These are phyloP conservation scores for Tachysurus vachellii DNA, from an alignment of 2,113 vertebrate genomes.

Conservation along the genomic window DNA sequence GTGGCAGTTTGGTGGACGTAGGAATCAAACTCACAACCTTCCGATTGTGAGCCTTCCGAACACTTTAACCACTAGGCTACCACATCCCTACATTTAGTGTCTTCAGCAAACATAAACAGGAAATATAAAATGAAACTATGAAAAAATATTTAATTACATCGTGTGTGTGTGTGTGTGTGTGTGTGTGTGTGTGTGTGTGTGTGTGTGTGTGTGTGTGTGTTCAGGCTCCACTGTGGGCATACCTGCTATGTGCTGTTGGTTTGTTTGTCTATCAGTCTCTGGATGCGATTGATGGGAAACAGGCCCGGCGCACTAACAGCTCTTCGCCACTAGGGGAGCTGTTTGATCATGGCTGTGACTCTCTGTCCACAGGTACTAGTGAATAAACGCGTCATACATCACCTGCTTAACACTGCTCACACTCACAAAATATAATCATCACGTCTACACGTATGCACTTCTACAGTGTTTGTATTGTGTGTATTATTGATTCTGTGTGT, in stretches of 20 bases:
- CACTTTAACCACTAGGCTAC: too few species aligned
- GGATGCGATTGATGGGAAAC: slow-evolving; percentile 97
- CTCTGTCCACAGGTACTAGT: slow-evolving; percentile 88
- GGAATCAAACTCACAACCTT: too few species aligned
- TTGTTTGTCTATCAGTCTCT: slow-evolving; percentile 97
- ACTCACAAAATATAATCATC: neutral
- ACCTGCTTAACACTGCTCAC: neutral
- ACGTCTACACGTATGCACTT: neutral
- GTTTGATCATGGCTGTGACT: slow-evolving; percentile 98
- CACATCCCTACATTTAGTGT: too few species aligned
- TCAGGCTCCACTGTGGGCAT: slow-evolving; percentile 95
- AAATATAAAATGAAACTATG: neutral
- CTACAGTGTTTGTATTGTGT: neutral
- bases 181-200: slow-evolving; percentile 7
- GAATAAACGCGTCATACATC: too few species aligned
- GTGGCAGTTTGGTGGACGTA: too few species aligned
- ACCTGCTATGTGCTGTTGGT: slow-evolving; percentile 90
- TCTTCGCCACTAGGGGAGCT: slow-evolving; percentile 95
- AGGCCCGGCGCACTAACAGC: slow-evolving; percentile 96
- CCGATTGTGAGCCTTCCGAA: too few species aligned
- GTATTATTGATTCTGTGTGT: neutral
- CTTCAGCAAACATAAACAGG: too few species aligned
- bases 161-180: neutral
- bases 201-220: slow-evolving; percentile 32
- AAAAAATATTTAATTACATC: neutral